A percentile compares a stretch with the other conserved stretches of the same genome.
phyloP scores from a whole-genome alignment of 2,888 invertebrate species.

The Ischnus inquisitorius region DNA sequence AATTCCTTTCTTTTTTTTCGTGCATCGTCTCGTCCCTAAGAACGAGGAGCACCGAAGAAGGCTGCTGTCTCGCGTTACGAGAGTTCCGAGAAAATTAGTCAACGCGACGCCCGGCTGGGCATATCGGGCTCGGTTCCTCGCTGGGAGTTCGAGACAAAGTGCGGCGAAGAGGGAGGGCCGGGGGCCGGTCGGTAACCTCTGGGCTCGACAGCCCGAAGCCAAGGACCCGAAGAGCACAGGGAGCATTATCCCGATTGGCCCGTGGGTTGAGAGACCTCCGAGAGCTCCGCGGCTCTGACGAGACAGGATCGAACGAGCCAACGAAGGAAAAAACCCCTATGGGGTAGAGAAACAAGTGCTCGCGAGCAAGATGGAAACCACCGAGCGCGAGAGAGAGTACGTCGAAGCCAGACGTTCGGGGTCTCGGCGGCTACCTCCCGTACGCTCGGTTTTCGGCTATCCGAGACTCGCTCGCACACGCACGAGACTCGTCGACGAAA shows the following conservation, averaged over 20 bases:
- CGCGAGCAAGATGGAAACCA: slow-evolving; percentile 19
- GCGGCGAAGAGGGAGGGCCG: slow-evolving; percentile 30
- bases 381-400: slow-evolving; percentile 21
- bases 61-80: slow-evolving; percentile 65
- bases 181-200: slow-evolving; percentile 67
- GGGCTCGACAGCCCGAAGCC: slow-evolving; percentile 65
- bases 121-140: not conserved
- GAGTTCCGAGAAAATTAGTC: slow-evolving; percentile 69
- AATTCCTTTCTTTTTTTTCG: slow-evolving; percentile 2
- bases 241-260: slow-evolving; percentile 69
- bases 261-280: slow-evolving; percentile 65
- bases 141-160: slow-evolving; percentile 5
- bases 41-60: slow-evolving; percentile 25
- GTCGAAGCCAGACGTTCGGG: not conserved
- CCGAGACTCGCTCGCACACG: no score
- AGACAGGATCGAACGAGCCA: slow-evolving; percentile 65
- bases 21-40: slow-evolving; percentile 43
- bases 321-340: slow-evolving; percentile 45
- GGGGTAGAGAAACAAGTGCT: slow-evolving; percentile 23
- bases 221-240: slow-evolving; percentile 67
- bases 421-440: no score
- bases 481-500: slow-evolving; percentile 15
- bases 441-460: no score
- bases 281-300: slow-evolving; percentile 53
- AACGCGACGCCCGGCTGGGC: slow-evolving; percentile 34